Evolutionary conservation across 2,797 vertebrate genomes (phyloP).

Genomic region (Mionectes olivaceus): DNA sequence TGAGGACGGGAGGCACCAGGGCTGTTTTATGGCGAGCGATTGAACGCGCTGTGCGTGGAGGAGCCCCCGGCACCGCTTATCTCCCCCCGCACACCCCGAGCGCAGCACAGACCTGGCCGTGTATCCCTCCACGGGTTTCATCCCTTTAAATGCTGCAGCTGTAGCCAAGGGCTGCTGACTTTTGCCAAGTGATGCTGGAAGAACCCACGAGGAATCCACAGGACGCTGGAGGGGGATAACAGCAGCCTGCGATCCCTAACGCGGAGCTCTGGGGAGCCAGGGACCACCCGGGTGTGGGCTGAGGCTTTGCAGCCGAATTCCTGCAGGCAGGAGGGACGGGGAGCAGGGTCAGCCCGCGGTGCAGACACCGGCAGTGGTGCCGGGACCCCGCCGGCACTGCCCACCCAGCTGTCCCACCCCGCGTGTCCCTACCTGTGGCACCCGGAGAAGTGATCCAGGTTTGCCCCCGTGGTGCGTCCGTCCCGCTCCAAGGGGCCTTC

Average conservation of each 20-base stretch:
- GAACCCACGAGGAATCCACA: not conserved
- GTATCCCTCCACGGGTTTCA: not conserved
- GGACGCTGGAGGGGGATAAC: not conserved
- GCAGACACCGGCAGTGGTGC: not conserved
- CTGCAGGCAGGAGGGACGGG: accelerated
- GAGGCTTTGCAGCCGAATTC: not conserved
- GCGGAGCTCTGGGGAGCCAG: not conserved
- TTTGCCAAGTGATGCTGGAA: not conserved
- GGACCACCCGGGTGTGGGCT: not conserved
- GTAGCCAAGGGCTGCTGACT: not conserved
- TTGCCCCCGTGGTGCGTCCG: not conserved
- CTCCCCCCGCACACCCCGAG: not conserved
- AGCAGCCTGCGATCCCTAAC: not conserved
- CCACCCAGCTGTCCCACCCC: not conserved
- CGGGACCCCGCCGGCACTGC: accelerated
- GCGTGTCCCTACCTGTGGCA: not conserved
- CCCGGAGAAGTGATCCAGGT: not conserved
- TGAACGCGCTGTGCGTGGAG: not conserved
- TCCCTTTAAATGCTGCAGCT: not conserved
- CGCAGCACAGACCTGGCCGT: accelerated
- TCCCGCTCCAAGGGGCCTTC: not conserved
- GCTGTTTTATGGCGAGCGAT: not conserved
- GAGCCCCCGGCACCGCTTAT: not conserved
- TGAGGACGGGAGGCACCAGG: not conserved
- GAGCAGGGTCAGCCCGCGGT: not conserved